phyloP scores from a whole-genome alignment of 1,140 invertebrate genomes.

The Brachionus asplanchnoidis region DNA sequence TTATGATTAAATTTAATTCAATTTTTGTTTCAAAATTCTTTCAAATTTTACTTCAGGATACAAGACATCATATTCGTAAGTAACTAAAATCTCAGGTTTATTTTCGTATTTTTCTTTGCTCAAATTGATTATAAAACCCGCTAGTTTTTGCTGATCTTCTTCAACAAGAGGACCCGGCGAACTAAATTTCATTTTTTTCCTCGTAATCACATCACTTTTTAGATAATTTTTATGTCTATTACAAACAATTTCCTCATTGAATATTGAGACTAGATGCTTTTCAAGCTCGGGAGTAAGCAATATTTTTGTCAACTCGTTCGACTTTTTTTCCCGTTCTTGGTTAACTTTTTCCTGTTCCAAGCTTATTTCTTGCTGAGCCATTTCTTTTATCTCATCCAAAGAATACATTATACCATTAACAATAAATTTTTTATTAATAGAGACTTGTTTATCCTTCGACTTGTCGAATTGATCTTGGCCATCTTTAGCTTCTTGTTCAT shows the following conservation, averaged over 20 bases:
- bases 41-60: background rate
- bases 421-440: background rate
- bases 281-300: background rate
- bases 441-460: background rate
- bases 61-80: conserved; percentile 38
- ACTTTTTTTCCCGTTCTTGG: background rate
- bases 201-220: background rate
- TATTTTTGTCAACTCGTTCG: background rate
- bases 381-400: conserved; percentile 26
- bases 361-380: conserved; percentile 8
- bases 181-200: conserved; percentile 33
- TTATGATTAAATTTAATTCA: background rate
- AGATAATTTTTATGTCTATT: conserved; percentile 11
- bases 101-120: background rate
- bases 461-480: background rate
- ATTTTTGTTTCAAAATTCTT: background rate
- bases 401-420: background rate
- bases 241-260: background rate
- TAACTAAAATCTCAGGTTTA: conserved; percentile 1
- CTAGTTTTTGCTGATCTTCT: conserved; percentile 24
- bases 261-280: conserved; percentile 8
- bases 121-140: background rate
- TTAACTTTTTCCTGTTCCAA: background rate
- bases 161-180: conserved; percentile 29
- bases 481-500: background rate